A percentile compares a stretch with the other conserved stretches of the same genome.
Conservation (phyloP, 1,140 invertebrate genomes). For the Tachypleus tridentatus region DNA sequence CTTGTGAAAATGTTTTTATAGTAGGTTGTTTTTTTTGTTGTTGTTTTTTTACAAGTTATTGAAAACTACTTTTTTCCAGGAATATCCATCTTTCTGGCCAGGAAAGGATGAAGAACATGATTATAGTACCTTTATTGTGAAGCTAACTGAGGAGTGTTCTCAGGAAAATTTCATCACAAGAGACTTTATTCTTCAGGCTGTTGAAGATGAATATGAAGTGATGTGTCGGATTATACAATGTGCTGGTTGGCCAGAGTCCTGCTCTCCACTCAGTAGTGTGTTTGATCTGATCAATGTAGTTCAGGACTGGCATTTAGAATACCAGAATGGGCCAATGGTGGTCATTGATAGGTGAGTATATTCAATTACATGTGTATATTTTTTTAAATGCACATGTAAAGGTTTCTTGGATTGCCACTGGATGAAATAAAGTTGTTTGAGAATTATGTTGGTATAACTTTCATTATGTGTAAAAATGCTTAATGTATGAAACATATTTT, state of each 20-base stretch:
- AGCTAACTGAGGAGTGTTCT: constrained; percentile 45
- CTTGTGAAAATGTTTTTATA: too few species aligned
- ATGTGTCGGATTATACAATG: constrained; percentile 80
- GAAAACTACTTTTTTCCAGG: constrained; percentile 35
- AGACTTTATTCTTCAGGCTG: constrained; percentile 39
- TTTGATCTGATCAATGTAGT: constrained; percentile 54
- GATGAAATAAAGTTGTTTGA: too few species aligned
- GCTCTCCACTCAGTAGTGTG: constrained; percentile 42
- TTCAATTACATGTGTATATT: too few species aligned
- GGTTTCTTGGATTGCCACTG: too few species aligned
- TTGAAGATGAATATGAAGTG: constrained; percentile 82
- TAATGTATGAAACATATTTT: too few species aligned
- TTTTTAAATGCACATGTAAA: too few species aligned
- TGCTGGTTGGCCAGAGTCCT: constrained; percentile 58
- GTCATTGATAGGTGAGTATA: constrained; percentile 69
- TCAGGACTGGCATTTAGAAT: constrained; percentile 64
- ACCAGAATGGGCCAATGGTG: constrained; percentile 80
- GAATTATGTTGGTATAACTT: too few species aligned
- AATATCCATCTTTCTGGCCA: constrained; percentile 74
- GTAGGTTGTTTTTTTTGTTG: too few species aligned
- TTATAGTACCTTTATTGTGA: constrained; percentile 66
- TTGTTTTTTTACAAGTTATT: too few species aligned
- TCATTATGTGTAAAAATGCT: too few species aligned
- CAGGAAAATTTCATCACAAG: constrained; percentile 26
- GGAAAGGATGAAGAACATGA: constrained; percentile 57